These are phyloP conservation scores for Sus scrofa DNA, from an alignment of 2,113 vertebrate genomes.

Conservation along the genomic window T2T-Sscrofa CM000814.6:127116501-127117000, in stretches of 20 bases:
- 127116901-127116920: neutral
- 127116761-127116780: neutral
- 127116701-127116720: neutral
- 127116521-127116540: slow-evolving; percentile 44
- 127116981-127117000: too few species aligned
- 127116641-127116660: neutral
- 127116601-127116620: neutral
- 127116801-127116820: neutral
- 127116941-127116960: neutral
- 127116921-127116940: neutral
- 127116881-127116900: neutral
- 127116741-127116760: neutral
- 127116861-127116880: neutral
- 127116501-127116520: neutral
- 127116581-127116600: neutral
- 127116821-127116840: neutral
- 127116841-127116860: neutral
- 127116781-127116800: neutral
- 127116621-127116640: neutral
- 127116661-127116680: neutral
- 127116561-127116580: neutral
- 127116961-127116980: neutral
- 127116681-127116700: neutral
- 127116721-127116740: neutral
- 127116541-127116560: neutral